Evolutionary conservation across 2,888 invertebrate genomes (phyloP), one percentile per base, ranked within the genome.

Genomic region (Trachelus tabidus): DNA sequence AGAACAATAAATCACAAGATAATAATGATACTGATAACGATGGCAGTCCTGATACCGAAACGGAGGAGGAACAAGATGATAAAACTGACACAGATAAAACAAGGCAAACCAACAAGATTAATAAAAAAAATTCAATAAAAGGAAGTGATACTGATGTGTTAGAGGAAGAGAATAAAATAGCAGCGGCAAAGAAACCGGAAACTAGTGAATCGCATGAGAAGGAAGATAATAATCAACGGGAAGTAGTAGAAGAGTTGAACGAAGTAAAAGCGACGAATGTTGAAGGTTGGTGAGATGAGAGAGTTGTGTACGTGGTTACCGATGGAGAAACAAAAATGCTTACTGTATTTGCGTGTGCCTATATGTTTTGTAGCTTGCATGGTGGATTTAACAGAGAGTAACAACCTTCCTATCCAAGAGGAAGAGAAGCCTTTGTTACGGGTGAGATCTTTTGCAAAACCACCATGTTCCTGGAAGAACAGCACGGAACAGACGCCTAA

Each of bases 401-500:
- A 23, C 40, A 2, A 40, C 40, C 40, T 40, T 40, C 2, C 40
- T 40, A 34, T 73, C 34, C 37, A 74, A 33, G 68, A 78, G 69
- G 76, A 76, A 56, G 73, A 73, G 35, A 76, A 40, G 40, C 87
- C 88, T 75, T 23, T 85, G 6, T 74, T 89, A 73, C 85, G 89
- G 77, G 84, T 90, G 34, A 82, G 89, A 56, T 87, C 89, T 12
- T 90, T 91, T 79, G 90, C 90, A 3, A 91, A 89, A 78, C 86
- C 86, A 34, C 88, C 89, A 0, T 84, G 82, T 1, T 87, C 86
- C 0, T 90, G 89, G 89, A 79, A 87, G 31, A 87, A 87, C 73
- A 82, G 76, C 40, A 40, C 2, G 23, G 23, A 40, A 40, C 23
- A 40, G 40, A 40, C 23, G 23, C 40, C 40, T 23, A 40, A 15